Evolutionary conservation across 2,797 vertebrate genomes (phyloP).

Genomic region (Tiaroga cobitis): DNA sequence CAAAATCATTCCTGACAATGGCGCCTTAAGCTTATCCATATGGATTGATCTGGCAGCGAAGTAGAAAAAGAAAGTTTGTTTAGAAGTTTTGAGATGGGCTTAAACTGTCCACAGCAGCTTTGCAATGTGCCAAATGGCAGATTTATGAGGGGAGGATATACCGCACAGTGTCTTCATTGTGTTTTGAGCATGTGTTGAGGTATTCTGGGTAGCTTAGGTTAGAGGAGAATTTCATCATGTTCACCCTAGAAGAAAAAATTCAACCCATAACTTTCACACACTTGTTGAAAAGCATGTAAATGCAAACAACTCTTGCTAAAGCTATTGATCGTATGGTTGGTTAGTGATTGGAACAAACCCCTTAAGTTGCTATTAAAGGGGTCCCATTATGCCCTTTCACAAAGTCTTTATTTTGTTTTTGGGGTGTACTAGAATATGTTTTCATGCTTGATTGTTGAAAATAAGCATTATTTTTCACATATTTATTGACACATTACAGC

Average conservation of each 20-base stretch:
- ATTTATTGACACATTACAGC: no score
- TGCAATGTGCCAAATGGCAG: slow-evolving; percentile 35
- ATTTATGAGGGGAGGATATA: slow-evolving; percentile 39
- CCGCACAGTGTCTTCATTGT: slow-evolving; percentile 52
- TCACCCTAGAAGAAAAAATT: slow-evolving; percentile 5
- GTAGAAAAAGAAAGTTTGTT: slow-evolving; percentile 16
- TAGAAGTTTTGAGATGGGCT: slow-evolving; percentile 10
- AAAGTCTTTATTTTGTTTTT: no score
- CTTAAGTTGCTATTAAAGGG: neutral
- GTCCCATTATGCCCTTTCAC: no score
- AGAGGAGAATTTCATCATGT: slow-evolving; percentile 30
- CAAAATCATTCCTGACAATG: neutral
- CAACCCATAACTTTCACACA: neutral
- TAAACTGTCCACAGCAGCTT: slow-evolving; percentile 28
- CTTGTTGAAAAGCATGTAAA: neutral
- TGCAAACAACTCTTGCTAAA: neutral
- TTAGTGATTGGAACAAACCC: neutral
- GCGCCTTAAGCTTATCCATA: neutral
- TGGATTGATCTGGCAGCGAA: neutral
- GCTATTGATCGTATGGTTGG: neutral
- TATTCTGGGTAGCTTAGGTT: slow-evolving; percentile 37
- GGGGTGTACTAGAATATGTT: no score
- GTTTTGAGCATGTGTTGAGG: slow-evolving; percentile 25
- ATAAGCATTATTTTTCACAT: no score
- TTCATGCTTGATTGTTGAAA: no score